Base-by-base conservation (phyloP, 2,797 vertebrate species). In the Pipistrellus pipistrellus region DNA sequence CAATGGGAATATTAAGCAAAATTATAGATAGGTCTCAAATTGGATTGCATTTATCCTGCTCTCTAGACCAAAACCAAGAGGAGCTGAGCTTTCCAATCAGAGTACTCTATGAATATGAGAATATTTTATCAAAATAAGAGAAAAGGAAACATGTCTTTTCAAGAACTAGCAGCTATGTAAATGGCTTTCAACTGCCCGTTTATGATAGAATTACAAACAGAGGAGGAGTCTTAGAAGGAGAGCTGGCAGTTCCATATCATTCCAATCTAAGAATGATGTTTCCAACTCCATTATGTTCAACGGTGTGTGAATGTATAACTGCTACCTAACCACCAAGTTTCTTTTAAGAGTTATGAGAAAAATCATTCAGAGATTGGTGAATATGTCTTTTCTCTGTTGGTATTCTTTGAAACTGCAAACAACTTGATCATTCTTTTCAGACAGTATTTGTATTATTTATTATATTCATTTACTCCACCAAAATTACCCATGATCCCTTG, bases 41-140 rank as follows among this genome's bases (percentile, higher is more conserved):
- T 82, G 51, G 35, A 83, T 76, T 88, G 25, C 21, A 57, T 92
- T 84, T 90, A 32, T 89, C 8, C 81, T 93, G 76, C 35, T 85
- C 77, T 83, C 66, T 68, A 96, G 46, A 87, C 87, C 75, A 80
- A 94, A 96, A 87, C 91, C 46, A 80, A 91, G 85, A 90, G 55
- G 68, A 93, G n/a, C 44, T 59, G 84, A 91, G n/a, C 57, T 90
- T 85, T 51, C 55, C 84, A 81, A 53, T 71, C 71, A 89, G 62
- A 23, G 4, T 9, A 21, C 2, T 53, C 69, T 62, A 8, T n/a
- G 91, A 84, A 82, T 75, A 82, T 76, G 32, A 91, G 71, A 88
- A 62, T 94, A 90, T 94, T 93, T 95, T 90, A 97, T 86, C 57
- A 88, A 96, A 94, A 76, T 85, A 90, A 90, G 64, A 82, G 84